Conservation (phyloP, 2,797 vertebrate species). For the Myotis findleyi region DNA sequence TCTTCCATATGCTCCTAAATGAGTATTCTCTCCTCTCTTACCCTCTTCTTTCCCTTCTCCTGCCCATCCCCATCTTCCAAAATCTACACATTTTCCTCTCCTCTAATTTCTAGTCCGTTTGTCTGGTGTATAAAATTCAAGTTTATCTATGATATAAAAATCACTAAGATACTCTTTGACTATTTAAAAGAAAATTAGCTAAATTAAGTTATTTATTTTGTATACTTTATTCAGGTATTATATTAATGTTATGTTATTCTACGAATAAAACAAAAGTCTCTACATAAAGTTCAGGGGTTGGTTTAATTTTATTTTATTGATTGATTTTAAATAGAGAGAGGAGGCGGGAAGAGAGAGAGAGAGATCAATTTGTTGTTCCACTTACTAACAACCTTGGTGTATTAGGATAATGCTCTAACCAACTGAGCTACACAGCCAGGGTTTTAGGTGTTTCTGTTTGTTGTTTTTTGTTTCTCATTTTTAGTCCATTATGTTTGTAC, state of each 20-base stretch:
- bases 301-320: no score
- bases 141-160: neutral
- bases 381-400: no score
- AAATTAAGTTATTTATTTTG: neutral
- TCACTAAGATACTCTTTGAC: neutral
- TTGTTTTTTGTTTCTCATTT: neutral
- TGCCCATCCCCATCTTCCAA: neutral
- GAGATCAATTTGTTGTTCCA: no score
- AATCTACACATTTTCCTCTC: neutral
- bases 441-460: no score
- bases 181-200: neutral
- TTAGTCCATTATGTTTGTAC: neutral
- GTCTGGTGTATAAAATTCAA: neutral
- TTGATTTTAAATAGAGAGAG: no score
- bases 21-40: neutral
- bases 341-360: no score
- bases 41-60: rapidly evolving
- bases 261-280: neutral
- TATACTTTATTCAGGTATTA: neutral
- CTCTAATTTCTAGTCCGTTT: neutral
- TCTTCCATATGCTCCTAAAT: neutral
- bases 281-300: neutral
- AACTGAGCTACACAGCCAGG: no score
- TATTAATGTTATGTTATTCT: neutral
- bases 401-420: no score